Evolutionary conservation across 2,888 invertebrate genomes (phyloP), one percentile per base, ranked within the genome.

Genomic region (Malthinus seriepunctatus): DNA sequence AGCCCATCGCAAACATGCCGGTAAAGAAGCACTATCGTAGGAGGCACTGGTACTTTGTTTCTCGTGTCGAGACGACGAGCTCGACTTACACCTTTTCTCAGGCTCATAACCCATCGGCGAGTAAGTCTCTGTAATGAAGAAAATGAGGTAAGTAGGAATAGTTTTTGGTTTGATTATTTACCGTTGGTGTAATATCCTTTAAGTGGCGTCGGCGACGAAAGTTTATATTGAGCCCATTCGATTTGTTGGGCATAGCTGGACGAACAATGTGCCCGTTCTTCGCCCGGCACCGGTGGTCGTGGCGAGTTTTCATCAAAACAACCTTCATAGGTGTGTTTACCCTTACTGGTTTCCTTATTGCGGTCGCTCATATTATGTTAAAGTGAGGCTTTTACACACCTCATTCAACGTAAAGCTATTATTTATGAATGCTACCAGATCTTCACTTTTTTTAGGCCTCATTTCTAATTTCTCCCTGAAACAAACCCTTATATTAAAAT

Each of bases 1-100:
- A 45, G 95, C 93, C 96, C 97, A 97, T 76, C 90, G 89, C 73
- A 93, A 83, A 81, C 91, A 95, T 59, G 89, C 86, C 69, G 89
- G 89, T 71, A 84, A 82, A 61, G 84, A 80, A 67, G 79, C 76
- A 65, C 76, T 76, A 56, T 75, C 75, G 66, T 72, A 71, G 64
- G 71, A 74, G 39, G 62, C 62, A 69, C 69, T 74, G 32, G 59
- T 44, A 58, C 63, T 60, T 46, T 71, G 80, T 37, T 37, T 44
- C 8, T 62, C 67, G 54, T 71, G 66, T 50, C 68, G 63, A 63
- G 70, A 64, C 44, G 69, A 80, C 75, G 82, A 81, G 71, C 80
- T 80, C 72, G 79, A 78, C 81, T 81, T 69, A 79, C 81, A 69
- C 37, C 64, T 67, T 38, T 65, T 67, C 51, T 73, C 70, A 15